Percentiles rank a stretch among this genome's conserved stretches.
Evolutionary conservation across 2,888 invertebrate species (phyloP).

Genomic region (Lomographa bimaculata): DNA sequence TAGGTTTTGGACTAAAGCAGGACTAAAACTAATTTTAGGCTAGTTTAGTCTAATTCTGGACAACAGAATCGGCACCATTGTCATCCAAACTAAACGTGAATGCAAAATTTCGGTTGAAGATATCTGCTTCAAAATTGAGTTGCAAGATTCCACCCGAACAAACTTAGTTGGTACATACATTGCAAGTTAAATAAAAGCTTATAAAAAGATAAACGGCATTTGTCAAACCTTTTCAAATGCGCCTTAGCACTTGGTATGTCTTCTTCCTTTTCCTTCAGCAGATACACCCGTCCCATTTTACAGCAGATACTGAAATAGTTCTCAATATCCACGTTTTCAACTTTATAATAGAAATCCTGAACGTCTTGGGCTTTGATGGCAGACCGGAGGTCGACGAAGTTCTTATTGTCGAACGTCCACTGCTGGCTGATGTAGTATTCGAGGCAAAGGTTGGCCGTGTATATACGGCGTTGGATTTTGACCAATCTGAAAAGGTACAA

Average conservation of each 20-base stretch:
- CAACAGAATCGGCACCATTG: no score
- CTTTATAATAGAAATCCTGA: conserved; percentile 84
- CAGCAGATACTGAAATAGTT: conserved; percentile 80
- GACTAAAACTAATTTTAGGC: no score
- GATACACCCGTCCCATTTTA: conserved; percentile 85
- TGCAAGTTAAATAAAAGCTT: no score
- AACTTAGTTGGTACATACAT: no score
- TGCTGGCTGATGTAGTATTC: conserved; percentile 89
- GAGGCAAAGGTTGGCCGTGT: conserved; percentile 88
- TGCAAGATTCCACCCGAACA: no score
- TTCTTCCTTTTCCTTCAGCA: conserved; percentile 86
- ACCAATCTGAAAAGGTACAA: conserved; percentile 87
- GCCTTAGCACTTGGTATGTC: conserved; percentile 78
- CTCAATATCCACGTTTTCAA: conserved; percentile 77
- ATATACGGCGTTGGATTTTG: conserved; percentile 91
- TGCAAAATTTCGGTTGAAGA: no score
- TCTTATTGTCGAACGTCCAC: conserved; percentile 90
- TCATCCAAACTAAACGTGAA: no score
- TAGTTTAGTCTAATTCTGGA: no score
- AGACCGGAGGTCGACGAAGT: conserved; percentile 80
- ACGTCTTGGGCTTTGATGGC: conserved; percentile 73
- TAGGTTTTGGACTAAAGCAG: no score
- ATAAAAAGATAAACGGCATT: no score
- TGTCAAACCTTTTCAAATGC: conserved; percentile 81
- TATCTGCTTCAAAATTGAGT: no score